A percentile compares a stretch with the other conserved stretches of the same genome.
phyloP scores from a whole-genome alignment of 2,888 invertebrate genomes.

The Candidula unifasciata region DNA sequence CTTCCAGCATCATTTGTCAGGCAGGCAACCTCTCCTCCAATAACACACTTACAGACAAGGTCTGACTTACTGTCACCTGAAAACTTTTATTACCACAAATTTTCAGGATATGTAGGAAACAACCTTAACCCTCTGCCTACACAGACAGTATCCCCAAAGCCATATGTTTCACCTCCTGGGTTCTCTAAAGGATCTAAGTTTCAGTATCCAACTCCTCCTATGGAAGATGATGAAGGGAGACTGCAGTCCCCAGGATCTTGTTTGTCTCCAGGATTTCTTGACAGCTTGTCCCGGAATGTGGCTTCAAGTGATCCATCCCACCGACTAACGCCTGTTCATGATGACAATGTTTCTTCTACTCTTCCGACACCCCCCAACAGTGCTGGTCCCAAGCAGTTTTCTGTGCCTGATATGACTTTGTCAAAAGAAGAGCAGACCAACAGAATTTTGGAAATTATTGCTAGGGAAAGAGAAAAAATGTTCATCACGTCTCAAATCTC shows the following conservation, averaged over 20 bases:
- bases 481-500: not conserved
- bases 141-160: constrained; percentile 22
- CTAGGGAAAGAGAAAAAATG: constrained; percentile 50
- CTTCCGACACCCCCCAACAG: constrained; percentile 47
- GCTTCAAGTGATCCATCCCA: not conserved
- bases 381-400: constrained; percentile 37
- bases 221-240: constrained; percentile 44
- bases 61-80: not conserved
- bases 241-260: constrained; percentile 35
- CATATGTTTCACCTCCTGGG: constrained; percentile 9
- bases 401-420: constrained; percentile 5
- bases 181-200: constrained; percentile 29
- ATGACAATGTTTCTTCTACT: not conserved
- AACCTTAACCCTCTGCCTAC: not conserved
- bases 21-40: not conserved
- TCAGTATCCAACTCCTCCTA: constrained; percentile 50
- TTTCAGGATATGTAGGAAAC: not conserved
- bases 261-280: constrained; percentile 34
- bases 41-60: not conserved
- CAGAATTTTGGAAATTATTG: constrained; percentile 54
- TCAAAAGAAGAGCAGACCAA: constrained; percentile 45
- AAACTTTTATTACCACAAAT: not conserved
- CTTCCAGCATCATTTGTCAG: not conserved
- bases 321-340: not conserved
- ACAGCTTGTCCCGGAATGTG: constrained; percentile 28